A percentile compares a stretch with the other conserved stretches of the same genome.
Conservation (phyloP, 2,113 vertebrate genomes). For the Sprattus sprattus region DNA sequence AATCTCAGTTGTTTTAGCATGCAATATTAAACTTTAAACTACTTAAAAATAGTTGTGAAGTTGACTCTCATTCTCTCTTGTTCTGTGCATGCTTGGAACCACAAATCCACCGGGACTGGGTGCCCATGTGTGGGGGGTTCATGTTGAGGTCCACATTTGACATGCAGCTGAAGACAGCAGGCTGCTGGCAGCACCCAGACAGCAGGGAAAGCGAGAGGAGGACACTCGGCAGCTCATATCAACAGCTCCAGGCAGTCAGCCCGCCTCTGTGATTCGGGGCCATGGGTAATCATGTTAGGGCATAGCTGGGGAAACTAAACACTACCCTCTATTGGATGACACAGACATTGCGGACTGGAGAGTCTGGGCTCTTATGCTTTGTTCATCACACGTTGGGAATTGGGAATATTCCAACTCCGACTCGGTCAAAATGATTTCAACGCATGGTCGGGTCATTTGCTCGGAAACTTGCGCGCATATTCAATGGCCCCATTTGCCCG, state of each 20-base stretch:
- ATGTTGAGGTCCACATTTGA: background rate
- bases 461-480: too few relatives aligned
- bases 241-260: conserved; percentile 37
- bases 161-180: background rate
- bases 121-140: background rate
- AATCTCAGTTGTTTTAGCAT: background rate
- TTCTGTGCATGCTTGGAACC: background rate
- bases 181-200: conserved; percentile 19
- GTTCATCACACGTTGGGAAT: too few relatives aligned
- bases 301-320: conserved; percentile 64
- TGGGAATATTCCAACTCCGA: too few relatives aligned
- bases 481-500: too few relatives aligned
- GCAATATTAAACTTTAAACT: background rate
- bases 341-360: conserved; percentile 46
- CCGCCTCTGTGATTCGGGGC: conserved; percentile 47
- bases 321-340: conserved; percentile 72
- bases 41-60: background rate
- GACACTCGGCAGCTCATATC: conserved; percentile 46
- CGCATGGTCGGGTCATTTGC: too few relatives aligned
- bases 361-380: conserved; percentile 18
- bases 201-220: conserved; percentile 25
- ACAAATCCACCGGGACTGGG: background rate
- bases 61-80: background rate
- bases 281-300: conserved; percentile 41
- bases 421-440: too few relatives aligned